Conservation (phyloP, 2,113 vertebrate species). For the Bathybates hornii region DNA sequence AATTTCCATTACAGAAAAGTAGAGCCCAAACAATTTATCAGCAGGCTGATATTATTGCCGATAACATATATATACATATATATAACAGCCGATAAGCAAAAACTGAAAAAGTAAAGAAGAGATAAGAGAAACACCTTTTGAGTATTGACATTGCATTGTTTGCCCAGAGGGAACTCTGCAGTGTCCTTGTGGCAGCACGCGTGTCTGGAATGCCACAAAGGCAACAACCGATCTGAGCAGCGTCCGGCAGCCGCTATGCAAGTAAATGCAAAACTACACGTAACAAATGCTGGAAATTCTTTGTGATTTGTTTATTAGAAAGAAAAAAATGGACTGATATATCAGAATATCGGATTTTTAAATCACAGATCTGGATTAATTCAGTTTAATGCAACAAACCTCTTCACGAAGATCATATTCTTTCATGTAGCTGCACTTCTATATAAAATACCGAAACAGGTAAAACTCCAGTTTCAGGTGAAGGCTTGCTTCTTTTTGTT, state of each 20-base stretch:
- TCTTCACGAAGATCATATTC: neutral
- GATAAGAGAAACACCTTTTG: neutral
- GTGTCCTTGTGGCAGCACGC: neutral
- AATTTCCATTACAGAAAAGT: neutral
- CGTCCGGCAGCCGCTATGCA: neutral
- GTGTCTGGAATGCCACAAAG: neutral
- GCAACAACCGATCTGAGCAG: neutral
- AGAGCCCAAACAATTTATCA: neutral
- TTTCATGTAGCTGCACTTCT: neutral
- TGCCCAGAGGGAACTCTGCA: neutral
- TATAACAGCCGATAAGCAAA: rapidly evolving
- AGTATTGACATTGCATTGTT: neutral
- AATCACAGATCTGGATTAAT: neutral
- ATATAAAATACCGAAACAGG: neutral
- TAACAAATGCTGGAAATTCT: neutral
- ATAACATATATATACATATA: too few relatives aligned
- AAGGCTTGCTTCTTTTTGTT: neutral
- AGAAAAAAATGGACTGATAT: neutral
- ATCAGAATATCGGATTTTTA: neutral
- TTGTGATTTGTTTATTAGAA: neutral
- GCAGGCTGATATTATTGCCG: neutral
- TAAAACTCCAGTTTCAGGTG: neutral
- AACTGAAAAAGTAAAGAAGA: neutral
- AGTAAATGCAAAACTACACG: neutral
- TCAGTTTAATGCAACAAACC: neutral